phyloP scores from a whole-genome alignment of 2,113 vertebrate genomes.

The Tyrannus savana region DNA sequence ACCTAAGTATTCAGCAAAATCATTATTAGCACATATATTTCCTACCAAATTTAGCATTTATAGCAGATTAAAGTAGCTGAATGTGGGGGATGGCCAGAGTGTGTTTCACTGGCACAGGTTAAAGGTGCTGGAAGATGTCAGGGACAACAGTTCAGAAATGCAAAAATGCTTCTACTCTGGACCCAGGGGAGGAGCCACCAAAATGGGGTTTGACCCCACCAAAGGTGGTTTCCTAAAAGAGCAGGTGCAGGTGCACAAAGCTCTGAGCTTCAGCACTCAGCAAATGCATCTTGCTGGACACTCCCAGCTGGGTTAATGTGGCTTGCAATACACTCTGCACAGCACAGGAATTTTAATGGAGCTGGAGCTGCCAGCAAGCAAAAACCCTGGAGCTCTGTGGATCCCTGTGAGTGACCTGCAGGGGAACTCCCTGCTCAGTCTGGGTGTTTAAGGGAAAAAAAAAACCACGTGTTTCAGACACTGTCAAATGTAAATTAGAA shows the following conservation, averaged over 20 bases:
- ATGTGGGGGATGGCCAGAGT: not conserved
- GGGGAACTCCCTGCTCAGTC: not conserved
- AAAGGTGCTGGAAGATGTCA: not conserved
- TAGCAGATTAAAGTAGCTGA: not conserved
- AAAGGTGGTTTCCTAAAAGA: not conserved
- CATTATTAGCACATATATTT: not conserved
- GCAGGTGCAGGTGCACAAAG: not conserved
- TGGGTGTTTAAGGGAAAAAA: not conserved
- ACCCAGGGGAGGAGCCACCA: not conserved
- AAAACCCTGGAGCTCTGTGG: not conserved
- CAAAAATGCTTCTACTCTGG: not conserved
- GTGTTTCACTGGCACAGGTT: not conserved
- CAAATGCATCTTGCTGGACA: not conserved
- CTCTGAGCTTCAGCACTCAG: not conserved
- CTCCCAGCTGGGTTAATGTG: not conserved
- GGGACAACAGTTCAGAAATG: not conserved
- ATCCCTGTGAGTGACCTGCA: not conserved
- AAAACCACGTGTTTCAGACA: not conserved
- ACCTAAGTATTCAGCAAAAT: not conserved
- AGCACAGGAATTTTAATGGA: not conserved
- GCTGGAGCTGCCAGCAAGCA: not conserved
- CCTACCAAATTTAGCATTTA: not conserved
- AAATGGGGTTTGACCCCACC: not conserved
- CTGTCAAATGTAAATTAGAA: not conserved
- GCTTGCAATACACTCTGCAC: not conserved